phyloP scores from a whole-genome alignment of 2,797 vertebrate genomes.

The Rousettus madagascariensis region DNA sequence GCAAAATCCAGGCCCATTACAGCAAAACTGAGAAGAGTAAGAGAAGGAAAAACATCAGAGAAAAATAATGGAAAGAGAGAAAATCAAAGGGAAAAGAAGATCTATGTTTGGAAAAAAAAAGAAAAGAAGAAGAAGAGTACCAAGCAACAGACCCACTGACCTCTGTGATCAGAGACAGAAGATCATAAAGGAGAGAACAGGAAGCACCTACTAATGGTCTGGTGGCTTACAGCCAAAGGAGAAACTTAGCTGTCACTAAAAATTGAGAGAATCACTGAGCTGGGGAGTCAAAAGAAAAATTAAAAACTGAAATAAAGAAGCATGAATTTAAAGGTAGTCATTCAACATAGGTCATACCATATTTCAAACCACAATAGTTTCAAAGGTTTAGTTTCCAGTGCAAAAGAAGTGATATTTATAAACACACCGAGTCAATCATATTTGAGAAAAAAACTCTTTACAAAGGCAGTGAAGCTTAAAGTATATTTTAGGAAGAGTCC shows the following conservation, averaged over 20 bases:
- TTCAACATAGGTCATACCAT: neutral
- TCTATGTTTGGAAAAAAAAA: neutral
- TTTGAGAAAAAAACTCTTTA: neutral
- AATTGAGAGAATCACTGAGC: neutral
- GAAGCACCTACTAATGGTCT: neutral
- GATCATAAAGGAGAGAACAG: neutral
- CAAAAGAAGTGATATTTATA: neutral
- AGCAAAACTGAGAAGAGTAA: too few species aligned
- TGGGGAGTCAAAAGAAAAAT: neutral
- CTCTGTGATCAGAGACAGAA: neutral
- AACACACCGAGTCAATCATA: slow-evolving; percentile 4
- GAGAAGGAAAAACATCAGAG: too few species aligned
- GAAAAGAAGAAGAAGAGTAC: neutral
- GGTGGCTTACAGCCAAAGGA: neutral
- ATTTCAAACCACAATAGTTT: neutral
- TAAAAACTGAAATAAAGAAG: neutral
- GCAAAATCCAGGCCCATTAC: neutral
- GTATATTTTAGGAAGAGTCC: slow-evolving; percentile 33
- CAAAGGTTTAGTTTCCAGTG: neutral
- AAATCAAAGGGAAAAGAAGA: neutral
- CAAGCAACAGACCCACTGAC: neutral
- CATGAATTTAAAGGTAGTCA: neutral
- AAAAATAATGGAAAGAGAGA: neutral
- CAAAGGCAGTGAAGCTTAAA: neutral
- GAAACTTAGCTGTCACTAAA: neutral